Base-by-base conservation (phyloP, 1,140 invertebrate species). In the Thaumatotibia leucotreta region DNA sequence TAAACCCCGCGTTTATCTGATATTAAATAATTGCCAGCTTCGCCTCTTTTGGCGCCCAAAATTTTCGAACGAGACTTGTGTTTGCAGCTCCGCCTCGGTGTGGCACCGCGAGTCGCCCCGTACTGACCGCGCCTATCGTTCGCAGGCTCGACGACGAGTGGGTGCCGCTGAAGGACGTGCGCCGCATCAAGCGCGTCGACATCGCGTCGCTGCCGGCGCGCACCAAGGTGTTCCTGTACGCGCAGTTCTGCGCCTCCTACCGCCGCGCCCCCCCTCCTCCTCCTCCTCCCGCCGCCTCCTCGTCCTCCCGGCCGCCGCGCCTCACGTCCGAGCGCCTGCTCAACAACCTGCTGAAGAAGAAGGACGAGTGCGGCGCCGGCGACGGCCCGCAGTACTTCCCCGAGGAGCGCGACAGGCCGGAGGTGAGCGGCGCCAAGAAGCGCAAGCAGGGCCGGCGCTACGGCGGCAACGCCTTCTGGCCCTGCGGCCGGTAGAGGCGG, bases 81-180 rank as follows among this genome's bases (percentile, higher is more conserved):
- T 86, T 86, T 84, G 85, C 87, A 88, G 84, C 80, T 52, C 4
- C 72, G 62, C 71, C 75, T 79, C 79, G 79, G 84, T 83, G 86
- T 87, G 86, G 84, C 83, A 72, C 72, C n/a, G 5, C 0, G 0
- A 1, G 22, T 0, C 9, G 27, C 0, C 0, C 14, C 61, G 20
- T 65, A 67, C 70, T 50, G 52, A 63, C 8, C 4, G 0, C 0
- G 5, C 45, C 22, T 64, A 45, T 54, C 27, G 17, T 61, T 79
- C 78, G 10, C 88, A 89, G 88, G 72, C 61, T 90, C 68, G 88
- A 89, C 4, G 88, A 90, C 75, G 88, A 90, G 63, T 89, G 88
- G 88, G 85, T 90, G 66, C 83, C 86, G 0, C 86, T 82, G 70
- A 73, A 76, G 58, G 85, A 90, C 0, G 88, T 89, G 69, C 70